Conservation (phyloP, 2,797 vertebrate species). For the Halcyon smyrnensis region DNA sequence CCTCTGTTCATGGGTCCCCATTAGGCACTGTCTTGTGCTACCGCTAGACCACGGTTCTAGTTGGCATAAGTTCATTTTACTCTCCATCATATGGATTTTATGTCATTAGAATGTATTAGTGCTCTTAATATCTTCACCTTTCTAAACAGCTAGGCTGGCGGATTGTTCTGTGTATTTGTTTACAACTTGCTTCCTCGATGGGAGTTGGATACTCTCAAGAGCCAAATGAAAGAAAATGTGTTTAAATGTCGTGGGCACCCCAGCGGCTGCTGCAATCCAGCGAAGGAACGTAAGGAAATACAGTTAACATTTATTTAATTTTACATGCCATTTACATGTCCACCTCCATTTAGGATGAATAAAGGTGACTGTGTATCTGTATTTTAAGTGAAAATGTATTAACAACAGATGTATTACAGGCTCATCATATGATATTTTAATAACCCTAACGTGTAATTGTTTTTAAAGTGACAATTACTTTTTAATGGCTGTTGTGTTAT, state of each 20-base stretch:
- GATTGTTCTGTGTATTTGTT: slow-evolving; percentile 13
- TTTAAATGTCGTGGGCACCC: not conserved
- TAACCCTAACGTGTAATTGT: not conserved
- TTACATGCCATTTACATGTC: not conserved
- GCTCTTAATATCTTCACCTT: not conserved
- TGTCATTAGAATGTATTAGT: not conserved
- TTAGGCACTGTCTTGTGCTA: not conserved
- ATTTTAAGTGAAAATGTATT: not conserved
- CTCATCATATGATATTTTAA: not conserved
- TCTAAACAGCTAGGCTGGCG: not conserved
- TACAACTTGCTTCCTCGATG: not conserved
- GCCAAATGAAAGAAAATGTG: not conserved
- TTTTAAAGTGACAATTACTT: not conserved
- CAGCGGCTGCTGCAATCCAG: not conserved
- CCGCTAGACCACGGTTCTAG: not conserved
- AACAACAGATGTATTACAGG: not conserved
- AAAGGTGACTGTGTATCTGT: not conserved
- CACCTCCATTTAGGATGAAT: not conserved
- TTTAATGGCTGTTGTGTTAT: not conserved
- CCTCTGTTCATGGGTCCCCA: not conserved
- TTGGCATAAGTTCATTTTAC: not conserved
- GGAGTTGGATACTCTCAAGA: not conserved
- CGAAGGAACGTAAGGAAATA: not conserved
- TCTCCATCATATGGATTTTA: slow-evolving; percentile 7
- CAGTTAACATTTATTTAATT: not conserved